Percentiles rank a stretch among this genome's conserved stretches.
phyloP scores from a whole-genome alignment of 1,140 invertebrate species.

The Trypoxylus dichotomus region DNA sequence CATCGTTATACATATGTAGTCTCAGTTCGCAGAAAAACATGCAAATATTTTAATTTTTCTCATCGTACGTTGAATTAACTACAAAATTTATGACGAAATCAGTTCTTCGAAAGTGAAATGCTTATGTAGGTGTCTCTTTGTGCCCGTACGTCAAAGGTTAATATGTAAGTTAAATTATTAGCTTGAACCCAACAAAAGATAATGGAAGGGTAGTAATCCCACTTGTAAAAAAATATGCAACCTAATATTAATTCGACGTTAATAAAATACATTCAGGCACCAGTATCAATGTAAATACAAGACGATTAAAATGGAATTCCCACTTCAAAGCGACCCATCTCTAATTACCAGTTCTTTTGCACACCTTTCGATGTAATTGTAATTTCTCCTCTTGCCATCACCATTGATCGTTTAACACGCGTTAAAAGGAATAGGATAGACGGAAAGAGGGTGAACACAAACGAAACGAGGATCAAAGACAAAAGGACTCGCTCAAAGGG shows the following conservation, averaged over 20 bases:
- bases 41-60: too few species aligned
- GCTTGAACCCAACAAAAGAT: background rate
- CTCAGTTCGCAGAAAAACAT: too few species aligned
- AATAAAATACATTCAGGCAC: background rate
- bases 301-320: background rate
- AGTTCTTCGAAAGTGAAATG: too few species aligned
- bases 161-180: too few species aligned
- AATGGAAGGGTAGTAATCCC: background rate
- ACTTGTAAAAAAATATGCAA: background rate
- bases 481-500: background rate
- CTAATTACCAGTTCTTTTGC: slow-evolving; percentile 10
- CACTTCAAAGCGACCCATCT: background rate
- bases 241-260: background rate
- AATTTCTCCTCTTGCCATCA: slow-evolving; percentile 6
- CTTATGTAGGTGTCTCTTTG: too few species aligned
- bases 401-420: background rate
- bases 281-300: background rate
- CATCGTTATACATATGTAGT: too few species aligned
- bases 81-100: too few species aligned
- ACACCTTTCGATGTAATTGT: slow-evolving; percentile 14
- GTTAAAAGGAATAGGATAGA: background rate
- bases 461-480: background rate
- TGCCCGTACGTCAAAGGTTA: too few species aligned
- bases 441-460: background rate
- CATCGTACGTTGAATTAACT: too few species aligned